Conservation (phyloP, 2,888 invertebrate species). For the Meandrusa payeni region DNA sequence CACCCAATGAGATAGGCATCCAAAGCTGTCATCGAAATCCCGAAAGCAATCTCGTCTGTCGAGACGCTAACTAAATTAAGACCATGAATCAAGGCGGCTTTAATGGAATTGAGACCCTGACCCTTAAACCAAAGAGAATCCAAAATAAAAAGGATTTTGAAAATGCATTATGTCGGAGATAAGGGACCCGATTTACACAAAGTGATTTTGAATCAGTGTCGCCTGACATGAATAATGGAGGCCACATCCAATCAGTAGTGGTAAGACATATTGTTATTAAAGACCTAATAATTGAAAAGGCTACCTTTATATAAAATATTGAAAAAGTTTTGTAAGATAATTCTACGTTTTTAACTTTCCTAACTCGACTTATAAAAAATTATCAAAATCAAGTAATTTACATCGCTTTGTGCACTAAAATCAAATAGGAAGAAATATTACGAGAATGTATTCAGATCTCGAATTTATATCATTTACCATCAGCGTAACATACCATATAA, state of each 20-base stretch:
- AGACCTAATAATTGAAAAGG: too few relatives aligned
- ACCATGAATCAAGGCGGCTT: constrained; percentile 38
- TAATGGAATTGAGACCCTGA: constrained; percentile 39
- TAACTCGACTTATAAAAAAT: too few relatives aligned
- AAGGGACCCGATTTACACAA: constrained; percentile 46
- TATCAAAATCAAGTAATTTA: too few relatives aligned
- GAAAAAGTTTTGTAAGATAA: too few relatives aligned
- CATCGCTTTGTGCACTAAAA: too few relatives aligned
- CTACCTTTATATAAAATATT: too few relatives aligned
- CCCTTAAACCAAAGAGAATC: constrained; percentile 28
- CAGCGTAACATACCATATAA: too few relatives aligned
- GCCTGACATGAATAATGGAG: constrained; percentile 30
- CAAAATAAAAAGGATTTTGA: constrained; percentile 35
- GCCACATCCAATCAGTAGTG: constrained; percentile 12
- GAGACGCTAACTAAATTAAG: constrained; percentile 29
- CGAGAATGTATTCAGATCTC: too few relatives aligned
- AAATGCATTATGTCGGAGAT: constrained; percentile 45
- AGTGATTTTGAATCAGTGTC: constrained; percentile 38
- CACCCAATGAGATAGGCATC: constrained; percentile 1
- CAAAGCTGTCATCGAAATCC: constrained; percentile 4
- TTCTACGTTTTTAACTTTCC: too few relatives aligned
- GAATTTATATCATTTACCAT: too few relatives aligned
- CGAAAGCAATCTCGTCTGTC: constrained; percentile 15
- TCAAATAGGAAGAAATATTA: too few relatives aligned
- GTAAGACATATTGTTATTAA: constrained; percentile 8